Percentiles rank a stretch among this genome's conserved stretches.
phyloP scores from a whole-genome alignment of 2,888 invertebrate species.

The Amphipoea oculea region DNA sequence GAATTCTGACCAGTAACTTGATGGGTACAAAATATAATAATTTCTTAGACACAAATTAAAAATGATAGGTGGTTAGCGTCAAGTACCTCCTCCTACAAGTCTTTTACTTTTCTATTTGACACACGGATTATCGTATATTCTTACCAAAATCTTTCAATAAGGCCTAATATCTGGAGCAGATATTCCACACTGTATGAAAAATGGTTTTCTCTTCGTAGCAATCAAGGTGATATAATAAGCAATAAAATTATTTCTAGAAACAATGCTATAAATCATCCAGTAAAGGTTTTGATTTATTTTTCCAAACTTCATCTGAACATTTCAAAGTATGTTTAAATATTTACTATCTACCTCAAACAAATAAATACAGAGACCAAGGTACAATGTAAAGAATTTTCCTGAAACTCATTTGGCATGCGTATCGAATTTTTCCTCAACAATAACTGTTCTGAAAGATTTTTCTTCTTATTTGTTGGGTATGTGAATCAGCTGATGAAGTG shows the following conservation, averaged over 20 bases:
- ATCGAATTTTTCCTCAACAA: slow-evolving; percentile 36
- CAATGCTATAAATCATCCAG: slow-evolving; percentile 10
- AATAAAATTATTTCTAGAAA: not conserved
- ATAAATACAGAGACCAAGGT: slow-evolving; percentile 15
- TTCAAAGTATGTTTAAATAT: slow-evolving; percentile 23
- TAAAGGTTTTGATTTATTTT: not conserved
- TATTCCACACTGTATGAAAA: not conserved
- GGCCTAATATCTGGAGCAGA: not conserved
- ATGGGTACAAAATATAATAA: not conserved
- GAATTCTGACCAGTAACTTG: not conserved
- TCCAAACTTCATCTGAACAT: not conserved
- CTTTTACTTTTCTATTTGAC: not conserved
- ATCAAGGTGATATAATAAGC: not conserved
- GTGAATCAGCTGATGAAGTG: slow-evolving; percentile 41
- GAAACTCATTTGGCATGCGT: slow-evolving; percentile 49
- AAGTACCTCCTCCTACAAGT: not conserved
- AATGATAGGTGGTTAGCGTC: not conserved
- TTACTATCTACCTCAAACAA: slow-evolving; percentile 24
- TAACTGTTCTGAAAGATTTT: slow-evolving; percentile 35
- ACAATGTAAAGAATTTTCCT: slow-evolving; percentile 17
- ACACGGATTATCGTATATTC: not conserved
- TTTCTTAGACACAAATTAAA: not conserved
- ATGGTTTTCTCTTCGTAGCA: not conserved
- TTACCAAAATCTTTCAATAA: not conserved
- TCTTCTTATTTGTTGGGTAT: slow-evolving; percentile 15